phyloP scores from a whole-genome alignment of 2,797 vertebrate genomes.

The Sus cebifrons region DNA sequence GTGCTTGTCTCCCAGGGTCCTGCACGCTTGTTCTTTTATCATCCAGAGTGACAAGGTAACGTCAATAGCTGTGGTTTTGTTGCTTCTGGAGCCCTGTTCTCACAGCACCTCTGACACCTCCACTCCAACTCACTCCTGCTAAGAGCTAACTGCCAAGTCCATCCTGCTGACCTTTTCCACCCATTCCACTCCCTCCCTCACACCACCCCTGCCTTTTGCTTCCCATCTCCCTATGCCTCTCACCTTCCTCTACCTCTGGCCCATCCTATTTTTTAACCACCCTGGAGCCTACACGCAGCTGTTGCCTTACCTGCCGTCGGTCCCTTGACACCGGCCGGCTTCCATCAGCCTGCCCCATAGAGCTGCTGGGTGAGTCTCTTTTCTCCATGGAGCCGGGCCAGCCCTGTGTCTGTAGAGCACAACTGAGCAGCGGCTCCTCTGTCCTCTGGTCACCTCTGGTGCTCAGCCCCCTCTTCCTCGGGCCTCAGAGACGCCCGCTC shows the following conservation, averaged over 20 bases:
- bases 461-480: not conserved
- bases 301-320: fast-evolving
- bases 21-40: not conserved
- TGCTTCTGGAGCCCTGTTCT: not conserved
- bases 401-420: not conserved
- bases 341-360: fast-evolving
- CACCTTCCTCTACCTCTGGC: not conserved
- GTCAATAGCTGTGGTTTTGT: not conserved
- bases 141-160: not conserved
- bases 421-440: not conserved
- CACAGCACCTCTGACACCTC: not conserved
- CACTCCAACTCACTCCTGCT: not conserved
- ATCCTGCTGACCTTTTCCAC: not conserved
- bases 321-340: not conserved
- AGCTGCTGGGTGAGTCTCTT: not conserved
- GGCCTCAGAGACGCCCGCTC: not conserved
- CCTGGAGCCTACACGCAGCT: not conserved
- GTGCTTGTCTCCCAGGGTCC: not conserved
- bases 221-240: not conserved
- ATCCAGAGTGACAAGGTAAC: not conserved
- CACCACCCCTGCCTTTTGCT: not conserved
- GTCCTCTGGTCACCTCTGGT: not conserved
- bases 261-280: not conserved
- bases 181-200: not conserved
- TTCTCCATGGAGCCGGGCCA: not conserved